Base-by-base conservation (phyloP, 2,797 vertebrate genomes). In the Oreonectes daqikongensis region DNA sequence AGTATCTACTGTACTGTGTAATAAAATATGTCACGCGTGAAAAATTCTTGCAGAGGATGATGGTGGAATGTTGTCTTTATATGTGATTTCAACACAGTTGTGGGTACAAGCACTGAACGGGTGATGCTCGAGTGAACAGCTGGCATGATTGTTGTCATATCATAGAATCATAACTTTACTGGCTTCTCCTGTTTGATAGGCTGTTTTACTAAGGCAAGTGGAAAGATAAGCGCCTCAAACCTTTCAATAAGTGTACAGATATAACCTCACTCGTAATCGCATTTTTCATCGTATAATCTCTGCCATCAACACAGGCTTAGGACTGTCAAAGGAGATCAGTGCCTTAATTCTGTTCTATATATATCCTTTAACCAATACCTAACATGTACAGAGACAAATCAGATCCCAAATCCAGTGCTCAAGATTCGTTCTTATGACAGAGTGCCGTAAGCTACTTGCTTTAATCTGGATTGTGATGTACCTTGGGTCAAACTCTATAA, bases 241-340 rank as follows among this genome's bases (percentile, higher is more conserved):
- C 72, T 82, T 79, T 81, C 75, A 28, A 83, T 79, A 79, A 79
- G 77, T 79, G 78, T 83, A 69, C 64, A 72, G 69, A 84, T 81
- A 76, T 73, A 77, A 87, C 87, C 81, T 81, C 63, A 73, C 44
- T 14, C 55, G 44, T 72, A 71, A 81, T 85, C 71, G 76, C 38
- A 80, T 85, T 87, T 78, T 78, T 79, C 57, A 78, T 60, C 30
- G 77, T 52, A 72, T 72, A 82, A 87, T 88, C 84, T 84, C 72
- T 60, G 59, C 71, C 79, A 83, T 88, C 81, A 81, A 69, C 63
- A 64, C 55, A 38, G 55, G 78, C 69, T 84, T 78, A 83, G 77
- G 63, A 81, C 82, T 83, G 78, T 87, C 84, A 84, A 72, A 85
- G 78, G 65, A 80, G 81, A 86, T 86, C 81, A 86, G 72, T 52